These are phyloP conservation scores for Actinopyga echinites DNA, from an alignment of 53 echinoderm and acorn worm genomes.

Conservation along the genomic window DNA sequence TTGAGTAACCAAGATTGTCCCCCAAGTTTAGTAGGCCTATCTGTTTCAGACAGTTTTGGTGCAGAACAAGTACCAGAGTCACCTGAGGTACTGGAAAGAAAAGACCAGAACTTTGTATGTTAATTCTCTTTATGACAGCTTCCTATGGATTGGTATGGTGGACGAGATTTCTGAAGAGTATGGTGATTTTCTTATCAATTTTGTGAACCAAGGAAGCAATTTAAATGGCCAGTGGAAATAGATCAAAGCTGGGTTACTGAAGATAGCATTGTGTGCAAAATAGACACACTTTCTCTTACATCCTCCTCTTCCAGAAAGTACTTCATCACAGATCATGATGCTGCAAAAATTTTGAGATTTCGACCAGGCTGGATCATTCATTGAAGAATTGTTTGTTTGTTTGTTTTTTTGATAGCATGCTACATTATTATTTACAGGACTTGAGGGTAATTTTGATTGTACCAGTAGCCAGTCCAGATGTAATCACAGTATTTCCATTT, in stretches of 20 bases:
- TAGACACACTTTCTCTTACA: neutral
- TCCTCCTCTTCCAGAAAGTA: neutral
- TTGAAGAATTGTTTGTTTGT: no score
- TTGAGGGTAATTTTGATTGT: no score
- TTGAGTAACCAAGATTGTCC: neutral
- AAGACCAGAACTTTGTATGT: neutral
- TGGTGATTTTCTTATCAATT: neutral
- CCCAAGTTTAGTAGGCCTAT: neutral
- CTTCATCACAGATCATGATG: neutral
- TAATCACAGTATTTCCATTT: no score
- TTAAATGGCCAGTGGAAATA: neutral
- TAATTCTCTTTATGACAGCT: neutral
- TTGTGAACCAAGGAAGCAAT: neutral
- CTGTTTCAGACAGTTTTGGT: no score
- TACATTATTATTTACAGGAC: no score
- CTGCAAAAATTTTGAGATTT: neutral
- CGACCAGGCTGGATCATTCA: no score
- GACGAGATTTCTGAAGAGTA: neutral
- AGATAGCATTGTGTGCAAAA: neutral
- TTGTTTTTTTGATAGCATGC: no score
- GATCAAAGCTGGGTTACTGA: neutral
- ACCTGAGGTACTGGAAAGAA: neutral
- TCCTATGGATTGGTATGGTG: neutral
- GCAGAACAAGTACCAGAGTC: neutral
- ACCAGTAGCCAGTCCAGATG: no score